Conservation (phyloP, 2,797 vertebrate genomes). For the Orientallactaga sibirica region DNA sequence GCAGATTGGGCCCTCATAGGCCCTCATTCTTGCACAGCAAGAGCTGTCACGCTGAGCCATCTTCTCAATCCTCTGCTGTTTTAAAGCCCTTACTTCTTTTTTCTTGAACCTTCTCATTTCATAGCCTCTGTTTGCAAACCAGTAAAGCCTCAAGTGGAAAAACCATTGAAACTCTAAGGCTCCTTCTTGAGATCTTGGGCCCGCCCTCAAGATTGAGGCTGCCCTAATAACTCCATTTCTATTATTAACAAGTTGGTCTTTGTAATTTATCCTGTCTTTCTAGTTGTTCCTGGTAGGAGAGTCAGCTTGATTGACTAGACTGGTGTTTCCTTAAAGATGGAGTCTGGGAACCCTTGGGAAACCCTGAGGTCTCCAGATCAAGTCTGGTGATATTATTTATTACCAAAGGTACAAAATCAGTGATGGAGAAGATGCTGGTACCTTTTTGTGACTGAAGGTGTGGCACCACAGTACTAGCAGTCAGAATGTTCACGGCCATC, state of each 20-base stretch:
- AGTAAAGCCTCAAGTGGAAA: not conserved
- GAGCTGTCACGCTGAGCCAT: not conserved
- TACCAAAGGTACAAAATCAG: not conserved
- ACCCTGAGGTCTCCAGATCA: not conserved
- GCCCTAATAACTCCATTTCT: not conserved
- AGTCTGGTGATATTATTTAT: not conserved
- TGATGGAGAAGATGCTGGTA: not conserved
- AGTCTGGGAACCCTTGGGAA: not conserved
- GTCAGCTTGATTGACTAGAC: not conserved
- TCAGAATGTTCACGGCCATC: not conserved
- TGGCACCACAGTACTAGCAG: not conserved
- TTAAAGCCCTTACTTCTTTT: no score
- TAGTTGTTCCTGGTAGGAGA: not conserved
- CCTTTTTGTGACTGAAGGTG: not conserved
- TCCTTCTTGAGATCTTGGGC: not conserved
- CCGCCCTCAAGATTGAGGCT: not conserved
- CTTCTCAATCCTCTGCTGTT: no score
- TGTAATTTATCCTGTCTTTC: not conserved
- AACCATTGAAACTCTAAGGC: not conserved
- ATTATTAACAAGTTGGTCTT: conserved; percentile 41
- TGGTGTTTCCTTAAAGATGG: not conserved
- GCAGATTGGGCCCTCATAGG: no score
- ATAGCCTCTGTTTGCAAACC: not conserved
- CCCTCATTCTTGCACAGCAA: not conserved
- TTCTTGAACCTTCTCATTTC: not conserved